Evolutionary conservation across 2,888 invertebrate species (phyloP).

Genomic region (Netelia melanura): DNA sequence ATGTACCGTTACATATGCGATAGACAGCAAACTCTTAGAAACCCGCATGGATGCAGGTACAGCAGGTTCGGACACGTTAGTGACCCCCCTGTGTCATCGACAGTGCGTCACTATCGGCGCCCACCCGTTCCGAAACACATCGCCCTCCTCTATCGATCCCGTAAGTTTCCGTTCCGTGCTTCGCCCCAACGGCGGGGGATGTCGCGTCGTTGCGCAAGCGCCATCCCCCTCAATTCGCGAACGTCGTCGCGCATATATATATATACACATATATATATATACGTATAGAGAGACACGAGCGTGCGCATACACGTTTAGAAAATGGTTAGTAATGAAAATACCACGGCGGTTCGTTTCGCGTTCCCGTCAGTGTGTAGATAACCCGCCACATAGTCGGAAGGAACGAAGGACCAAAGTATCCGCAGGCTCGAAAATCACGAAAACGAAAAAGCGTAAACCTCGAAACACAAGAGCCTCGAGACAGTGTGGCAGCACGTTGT

Average conservation of each 20-base stretch:
- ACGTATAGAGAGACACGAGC: not conserved
- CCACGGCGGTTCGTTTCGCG: not conserved
- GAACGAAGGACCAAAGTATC: slow-evolving; percentile 45
- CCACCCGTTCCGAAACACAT: not conserved
- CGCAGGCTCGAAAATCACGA: slow-evolving; percentile 40
- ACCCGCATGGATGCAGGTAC: slow-evolving; percentile 22
- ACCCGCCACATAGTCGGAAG: slow-evolving; percentile 55
- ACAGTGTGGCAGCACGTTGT: not conserved
- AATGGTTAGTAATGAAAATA: slow-evolving; percentile 9
- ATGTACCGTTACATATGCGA: not conserved
- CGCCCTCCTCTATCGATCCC: slow-evolving; percentile 74
- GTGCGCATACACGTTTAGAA: not conserved
- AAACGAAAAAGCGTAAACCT: not conserved
- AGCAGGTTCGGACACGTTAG: slow-evolving; percentile 29
- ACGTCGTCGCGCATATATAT: not conserved
- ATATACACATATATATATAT: slow-evolving; percentile 14
- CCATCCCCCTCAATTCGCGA: slow-evolving; percentile 36
- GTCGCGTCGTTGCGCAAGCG: slow-evolving; percentile 71
- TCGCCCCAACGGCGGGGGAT: slow-evolving; percentile 30
- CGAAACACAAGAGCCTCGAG: not conserved
- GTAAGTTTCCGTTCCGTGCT: slow-evolving; percentile 75
- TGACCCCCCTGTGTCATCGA: slow-evolving; percentile 39
- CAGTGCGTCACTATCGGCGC: slow-evolving; percentile 55
- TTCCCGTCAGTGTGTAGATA: slow-evolving; percentile 55
- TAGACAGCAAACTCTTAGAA: not conserved